Base-by-base conservation (phyloP, 2,797 vertebrate species). In the Muraenolepis orangiensis region DNA sequence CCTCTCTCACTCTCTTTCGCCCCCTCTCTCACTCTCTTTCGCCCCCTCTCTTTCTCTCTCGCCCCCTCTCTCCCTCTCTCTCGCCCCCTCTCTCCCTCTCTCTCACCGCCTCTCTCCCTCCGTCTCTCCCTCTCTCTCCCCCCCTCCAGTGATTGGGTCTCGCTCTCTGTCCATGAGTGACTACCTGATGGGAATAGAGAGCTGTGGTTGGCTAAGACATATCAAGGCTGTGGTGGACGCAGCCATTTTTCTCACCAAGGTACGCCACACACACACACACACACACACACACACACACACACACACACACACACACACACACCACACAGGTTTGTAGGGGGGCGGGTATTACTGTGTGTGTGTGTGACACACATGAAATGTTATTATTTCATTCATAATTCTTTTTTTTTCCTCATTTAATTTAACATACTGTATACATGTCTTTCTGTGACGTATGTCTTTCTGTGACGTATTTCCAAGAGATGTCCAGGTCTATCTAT, bases 141-240 rank as follows among this genome's bases (percentile, higher is more conserved):
- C 32, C 64, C 88, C 23, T 89, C 18, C 77, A 99, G 98, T 98
- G 80, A 92, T 91, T 76, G 96, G 96, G 36, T 93, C 88, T 6
- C 95, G 95, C 36, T 94, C 94, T 70, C 94, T 98, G 64, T 93
- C 95, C 29, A 94, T 97, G 89, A 95, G 91, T 2, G 97, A 99
- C 87, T 98, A 96, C 77, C 92, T 97, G 74, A 93, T 94, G 32
- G 98, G 97, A 67, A 82, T 99, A 86, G 97, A 99, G 90, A 96
- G 81, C 70, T 94, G 95, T 5, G 96, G 96, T 73, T 99, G 98
- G 98, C 89, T 99, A 72, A 95, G 98, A 40, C 98, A 99, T 71
- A 93, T 99, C 85, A 99, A 99, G 88, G 95, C 98, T 32, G 82
- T 99, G 4, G 79, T 97, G 84, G 98, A 99, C 38, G 98, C 98